Evolutionary conservation across 2,888 invertebrate genomes (phyloP).

Genomic region (Eueremaeus valkanovi): DNA sequence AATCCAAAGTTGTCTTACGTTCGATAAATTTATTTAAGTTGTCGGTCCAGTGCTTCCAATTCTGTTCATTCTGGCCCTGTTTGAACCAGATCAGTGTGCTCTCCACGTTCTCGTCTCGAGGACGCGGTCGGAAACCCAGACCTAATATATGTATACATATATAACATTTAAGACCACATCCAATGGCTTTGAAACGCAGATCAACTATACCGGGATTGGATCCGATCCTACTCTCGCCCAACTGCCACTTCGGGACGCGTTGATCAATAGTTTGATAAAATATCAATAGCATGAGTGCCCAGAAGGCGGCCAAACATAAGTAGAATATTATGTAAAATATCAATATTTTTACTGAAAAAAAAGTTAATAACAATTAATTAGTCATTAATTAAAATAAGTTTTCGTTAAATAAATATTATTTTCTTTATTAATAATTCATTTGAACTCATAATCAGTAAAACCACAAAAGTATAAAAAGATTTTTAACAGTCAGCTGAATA

Average conservation of each 20-base stretch:
- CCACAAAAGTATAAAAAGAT: no score
- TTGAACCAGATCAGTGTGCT: constrained; percentile 96
- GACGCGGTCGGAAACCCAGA: constrained; percentile 95
- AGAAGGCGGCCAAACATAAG: constrained; percentile 84
- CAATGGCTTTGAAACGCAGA: not conserved
- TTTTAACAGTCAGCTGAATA: no score
- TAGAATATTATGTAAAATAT: constrained; percentile 96
- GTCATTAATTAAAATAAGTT: not conserved
- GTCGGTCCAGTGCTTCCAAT: constrained; percentile 73
- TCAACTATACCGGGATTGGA: constrained; percentile 76
- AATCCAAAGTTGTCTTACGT: constrained; percentile 59
- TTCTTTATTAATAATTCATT: no score
- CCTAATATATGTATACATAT: constrained; percentile 57
- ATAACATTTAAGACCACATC: not conserved
- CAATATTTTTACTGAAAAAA: constrained; percentile 79
- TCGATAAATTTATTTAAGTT: constrained; percentile 71
- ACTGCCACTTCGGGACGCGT: constrained; percentile 82
- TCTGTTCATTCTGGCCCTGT: constrained; percentile 52
- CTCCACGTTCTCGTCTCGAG: constrained; percentile 84
- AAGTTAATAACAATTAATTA: constrained; percentile 43
- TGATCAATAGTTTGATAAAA: constrained; percentile 87
- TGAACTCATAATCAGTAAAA: no score
- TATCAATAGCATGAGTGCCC: constrained; percentile 85
- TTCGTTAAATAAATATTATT: not conserved
- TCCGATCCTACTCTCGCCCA: constrained; percentile 80